These are phyloP conservation scores for Lepisosteus oculatus DNA, from an alignment of 2,113 vertebrate species.

Conservation along the genomic window DNA sequence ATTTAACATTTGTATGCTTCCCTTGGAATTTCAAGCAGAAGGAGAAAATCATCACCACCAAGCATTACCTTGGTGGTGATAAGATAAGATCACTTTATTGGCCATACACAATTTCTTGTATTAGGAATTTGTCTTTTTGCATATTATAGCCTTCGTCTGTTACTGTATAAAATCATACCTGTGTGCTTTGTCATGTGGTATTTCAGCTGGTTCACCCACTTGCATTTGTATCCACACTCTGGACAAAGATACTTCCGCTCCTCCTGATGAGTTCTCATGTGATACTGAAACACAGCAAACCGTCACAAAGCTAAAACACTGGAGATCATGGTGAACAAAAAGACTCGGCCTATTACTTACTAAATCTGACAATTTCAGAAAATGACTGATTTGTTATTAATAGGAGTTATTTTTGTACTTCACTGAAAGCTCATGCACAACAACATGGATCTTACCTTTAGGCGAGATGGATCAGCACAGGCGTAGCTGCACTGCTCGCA, in stretches of 20 bases:
- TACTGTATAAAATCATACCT: conserved; percentile 55
- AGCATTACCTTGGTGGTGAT: too few species aligned
- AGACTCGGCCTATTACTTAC: too few species aligned
- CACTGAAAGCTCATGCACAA: too few species aligned
- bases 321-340: too few species aligned
- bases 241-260: conserved; percentile 94
- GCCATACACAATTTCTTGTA: too few species aligned
- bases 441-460: conserved; percentile 72
- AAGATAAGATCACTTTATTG: too few species aligned
- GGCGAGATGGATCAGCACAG: conserved; percentile 85
- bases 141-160: too few species aligned
- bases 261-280: conserved; percentile 94
- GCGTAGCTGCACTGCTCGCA: conserved; percentile 87
- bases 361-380: too few species aligned
- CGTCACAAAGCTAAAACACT: background rate
- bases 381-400: too few species aligned
- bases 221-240: conserved; percentile 96
- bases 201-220: conserved; percentile 97
- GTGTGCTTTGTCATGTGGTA: conserved; percentile 98
- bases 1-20: too few species aligned
- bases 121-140: too few species aligned
- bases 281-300: conserved; percentile 67
- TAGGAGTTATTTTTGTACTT: too few species aligned
- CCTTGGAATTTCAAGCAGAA: background rate
- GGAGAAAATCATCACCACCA: background rate